These are phyloP conservation scores for Phrynosoma blainvillii DNA, from an alignment of 2,113 vertebrate species.

Conservation along the genomic window DNA sequence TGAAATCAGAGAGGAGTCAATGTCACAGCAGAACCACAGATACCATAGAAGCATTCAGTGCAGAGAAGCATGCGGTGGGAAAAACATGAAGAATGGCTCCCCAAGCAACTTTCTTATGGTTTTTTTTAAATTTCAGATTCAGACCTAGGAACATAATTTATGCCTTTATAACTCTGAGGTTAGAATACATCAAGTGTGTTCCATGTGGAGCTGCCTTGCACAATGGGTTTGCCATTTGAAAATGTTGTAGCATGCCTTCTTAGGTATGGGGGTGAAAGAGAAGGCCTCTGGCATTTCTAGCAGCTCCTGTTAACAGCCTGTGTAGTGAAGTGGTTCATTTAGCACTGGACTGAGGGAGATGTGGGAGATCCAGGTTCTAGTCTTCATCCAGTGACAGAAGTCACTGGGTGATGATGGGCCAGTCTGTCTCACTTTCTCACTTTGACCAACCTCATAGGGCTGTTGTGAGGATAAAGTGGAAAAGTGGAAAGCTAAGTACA, in stretches of 20 bases:
- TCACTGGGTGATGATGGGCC: neutral
- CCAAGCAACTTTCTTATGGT: neutral
- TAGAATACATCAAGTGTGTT: neutral
- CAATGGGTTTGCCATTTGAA: neutral
- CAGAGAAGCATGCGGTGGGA: neutral
- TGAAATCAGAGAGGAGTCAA: neutral
- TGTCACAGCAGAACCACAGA: neutral
- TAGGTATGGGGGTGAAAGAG: neutral
- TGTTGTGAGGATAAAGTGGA: neutral
- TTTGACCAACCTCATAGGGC: neutral
- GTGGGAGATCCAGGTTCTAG: neutral
- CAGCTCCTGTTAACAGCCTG: neutral
- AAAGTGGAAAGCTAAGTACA: neutral
- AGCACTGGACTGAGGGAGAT: neutral
- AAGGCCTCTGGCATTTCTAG: no score
- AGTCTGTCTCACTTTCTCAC: neutral
- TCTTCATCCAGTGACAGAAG: neutral
- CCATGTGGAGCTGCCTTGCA: neutral
- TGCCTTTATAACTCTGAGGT: neutral
- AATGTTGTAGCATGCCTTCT: neutral
- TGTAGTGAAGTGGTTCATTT: neutral
- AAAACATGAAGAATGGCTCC: neutral
- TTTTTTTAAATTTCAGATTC: neutral
- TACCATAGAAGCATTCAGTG: neutral
- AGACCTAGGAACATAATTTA: neutral